Conservation (phyloP, 2,797 vertebrate genomes). For the Poeciliopsis gracilis region DNA sequence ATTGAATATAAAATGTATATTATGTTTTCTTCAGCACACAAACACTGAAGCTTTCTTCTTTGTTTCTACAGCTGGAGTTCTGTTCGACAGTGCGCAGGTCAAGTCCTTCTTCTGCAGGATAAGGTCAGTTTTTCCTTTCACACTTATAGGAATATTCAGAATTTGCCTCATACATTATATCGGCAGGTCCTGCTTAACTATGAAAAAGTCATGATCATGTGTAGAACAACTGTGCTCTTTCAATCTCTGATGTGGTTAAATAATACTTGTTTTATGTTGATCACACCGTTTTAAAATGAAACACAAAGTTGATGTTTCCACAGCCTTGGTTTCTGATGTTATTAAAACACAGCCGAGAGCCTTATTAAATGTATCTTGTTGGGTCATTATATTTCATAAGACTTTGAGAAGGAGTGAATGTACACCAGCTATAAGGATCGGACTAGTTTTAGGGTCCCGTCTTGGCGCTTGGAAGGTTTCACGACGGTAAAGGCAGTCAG, state of each 20-base stretch:
- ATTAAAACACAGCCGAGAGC: too few species aligned
- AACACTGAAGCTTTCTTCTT: conserved; percentile 12
- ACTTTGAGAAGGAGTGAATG: too few species aligned
- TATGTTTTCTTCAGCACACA: not conserved
- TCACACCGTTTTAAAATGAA: not conserved
- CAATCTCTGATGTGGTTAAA: not conserved
- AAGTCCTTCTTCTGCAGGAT: conserved; percentile 96
- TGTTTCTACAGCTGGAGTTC: conserved; percentile 73
- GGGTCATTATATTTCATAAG: too few species aligned
- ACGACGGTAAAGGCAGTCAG: not conserved
- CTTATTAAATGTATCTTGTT: too few species aligned
- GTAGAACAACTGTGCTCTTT: not conserved
- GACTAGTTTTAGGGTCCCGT: not conserved
- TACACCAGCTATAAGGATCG: not conserved
- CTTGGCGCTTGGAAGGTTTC: too few species aligned
- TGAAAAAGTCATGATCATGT: not conserved
- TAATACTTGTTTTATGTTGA: not conserved
- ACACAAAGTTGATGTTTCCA: not conserved
- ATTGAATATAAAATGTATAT: too few species aligned
- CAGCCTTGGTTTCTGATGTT: not conserved
- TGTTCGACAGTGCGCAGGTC: conserved; percentile 83
- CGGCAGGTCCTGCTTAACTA: not conserved
- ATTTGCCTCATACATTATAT: not conserved
- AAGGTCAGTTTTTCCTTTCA: conserved; percentile 75
- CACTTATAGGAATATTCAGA: not conserved